Conservation (phyloP, 2,888 invertebrate genomes). For the Cataglyphis albicans region DNA sequence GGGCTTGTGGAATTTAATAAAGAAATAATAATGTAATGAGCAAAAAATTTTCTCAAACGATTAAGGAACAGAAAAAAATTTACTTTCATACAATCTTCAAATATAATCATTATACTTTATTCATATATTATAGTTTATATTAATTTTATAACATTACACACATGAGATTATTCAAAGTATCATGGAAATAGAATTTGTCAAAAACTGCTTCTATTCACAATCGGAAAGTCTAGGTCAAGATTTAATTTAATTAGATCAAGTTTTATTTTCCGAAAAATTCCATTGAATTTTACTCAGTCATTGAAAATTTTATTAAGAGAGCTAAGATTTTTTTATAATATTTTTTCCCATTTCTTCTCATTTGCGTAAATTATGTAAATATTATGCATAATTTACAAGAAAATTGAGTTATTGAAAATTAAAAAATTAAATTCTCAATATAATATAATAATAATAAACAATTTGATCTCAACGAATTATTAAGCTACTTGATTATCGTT, state of each 20-base stretch:
- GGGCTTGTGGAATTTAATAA: constrained; percentile 2
- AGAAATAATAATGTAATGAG: constrained; percentile 12
- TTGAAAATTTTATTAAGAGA: neutral
- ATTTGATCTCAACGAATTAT: neutral
- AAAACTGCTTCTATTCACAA: neutral
- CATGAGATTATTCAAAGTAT: neutral
- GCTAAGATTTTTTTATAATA: neutral
- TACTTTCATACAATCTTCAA: neutral
- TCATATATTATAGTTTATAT: neutral
- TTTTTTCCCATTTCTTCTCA: neutral
- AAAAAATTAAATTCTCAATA: neutral
- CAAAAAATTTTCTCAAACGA: neutral
- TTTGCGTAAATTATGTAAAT: neutral
- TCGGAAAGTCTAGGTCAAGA: neutral
- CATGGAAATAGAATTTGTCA: neutral
- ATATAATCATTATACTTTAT: neutral
- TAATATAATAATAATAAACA: neutral
- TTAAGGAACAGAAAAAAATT: constrained; percentile 1
- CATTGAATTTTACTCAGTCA: neutral
- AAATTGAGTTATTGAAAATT: constrained; percentile 1
- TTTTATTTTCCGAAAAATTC: neutral
- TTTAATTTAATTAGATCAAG: neutral
- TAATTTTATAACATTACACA: neutral
- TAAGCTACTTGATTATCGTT: neutral
- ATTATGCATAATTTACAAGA: neutral